phyloP scores from a whole-genome alignment of 2,797 vertebrate species.

The Lepilemur septentrionalis region DNA sequence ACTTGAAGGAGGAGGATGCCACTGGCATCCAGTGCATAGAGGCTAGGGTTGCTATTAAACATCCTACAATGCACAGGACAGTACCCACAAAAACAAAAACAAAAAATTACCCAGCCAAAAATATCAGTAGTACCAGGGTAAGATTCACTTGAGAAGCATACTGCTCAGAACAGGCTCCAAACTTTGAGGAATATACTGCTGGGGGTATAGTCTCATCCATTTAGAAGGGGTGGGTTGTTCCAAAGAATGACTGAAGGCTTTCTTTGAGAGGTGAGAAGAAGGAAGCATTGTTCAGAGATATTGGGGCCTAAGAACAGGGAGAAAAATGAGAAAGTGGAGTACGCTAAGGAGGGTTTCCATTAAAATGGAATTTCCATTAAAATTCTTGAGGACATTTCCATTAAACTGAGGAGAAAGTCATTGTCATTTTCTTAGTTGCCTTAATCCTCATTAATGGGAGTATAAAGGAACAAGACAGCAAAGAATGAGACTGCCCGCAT shows the following conservation, averaged over 20 bases:
- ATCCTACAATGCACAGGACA: not conserved
- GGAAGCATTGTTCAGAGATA: not conserved
- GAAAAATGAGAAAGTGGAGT: not conserved
- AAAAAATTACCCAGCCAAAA: not conserved
- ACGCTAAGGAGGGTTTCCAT: not conserved
- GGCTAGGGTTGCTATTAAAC: not conserved
- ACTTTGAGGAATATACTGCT: not conserved
- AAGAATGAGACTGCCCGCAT: not conserved
- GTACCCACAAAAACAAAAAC: not conserved
- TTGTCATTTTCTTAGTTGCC: not conserved
- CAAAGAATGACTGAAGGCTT: not conserved
- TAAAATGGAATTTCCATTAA: no score
- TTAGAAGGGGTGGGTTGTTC: not conserved
- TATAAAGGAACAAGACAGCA: not conserved
- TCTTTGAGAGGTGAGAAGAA: not conserved
- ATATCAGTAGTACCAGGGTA: not conserved
- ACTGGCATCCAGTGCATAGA: not conserved
- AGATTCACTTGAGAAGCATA: not conserved
- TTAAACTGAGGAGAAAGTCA: not conserved
- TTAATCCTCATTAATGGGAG: not conserved
- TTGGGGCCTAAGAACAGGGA: not conserved
- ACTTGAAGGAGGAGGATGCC: not conserved
- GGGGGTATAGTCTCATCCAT: not conserved
- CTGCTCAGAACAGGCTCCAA: not conserved
- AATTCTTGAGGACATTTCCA: not conserved